phyloP scores from a whole-genome alignment of 2,888 invertebrate species.

The Glyphotaelius pellucidus region DNA sequence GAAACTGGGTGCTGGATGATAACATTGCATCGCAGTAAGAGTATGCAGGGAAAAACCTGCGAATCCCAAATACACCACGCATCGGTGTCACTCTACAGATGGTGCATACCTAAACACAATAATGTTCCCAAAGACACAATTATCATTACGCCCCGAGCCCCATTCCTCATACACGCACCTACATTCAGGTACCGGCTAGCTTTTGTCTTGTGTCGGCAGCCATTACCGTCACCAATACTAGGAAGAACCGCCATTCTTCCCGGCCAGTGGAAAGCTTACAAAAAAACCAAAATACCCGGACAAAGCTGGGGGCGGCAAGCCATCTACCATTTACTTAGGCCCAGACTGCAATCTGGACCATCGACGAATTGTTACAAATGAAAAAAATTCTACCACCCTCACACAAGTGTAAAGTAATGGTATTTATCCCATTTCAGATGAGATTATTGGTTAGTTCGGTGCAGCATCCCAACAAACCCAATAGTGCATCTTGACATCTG shows the following conservation, averaged over 20 bases:
- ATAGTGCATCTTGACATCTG: background rate
- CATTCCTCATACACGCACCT: background rate
- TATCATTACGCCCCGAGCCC: conserved; percentile 2
- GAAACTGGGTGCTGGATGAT: too few species aligned
- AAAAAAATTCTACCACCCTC: background rate
- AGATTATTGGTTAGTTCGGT: background rate
- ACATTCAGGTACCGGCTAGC: background rate
- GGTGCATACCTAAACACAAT: background rate
- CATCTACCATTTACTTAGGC: background rate
- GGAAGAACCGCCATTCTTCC: background rate
- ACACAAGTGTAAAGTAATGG: background rate
- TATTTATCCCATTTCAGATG: background rate
- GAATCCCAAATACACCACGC: background rate
- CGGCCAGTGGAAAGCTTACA: background rate
- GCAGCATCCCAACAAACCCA: background rate
- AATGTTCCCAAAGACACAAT: background rate
- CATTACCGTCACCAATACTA: background rate
- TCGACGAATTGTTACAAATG: background rate
- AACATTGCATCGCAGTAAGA: background rate
- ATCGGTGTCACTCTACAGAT: background rate
- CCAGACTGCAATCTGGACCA: background rate
- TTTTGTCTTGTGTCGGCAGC: background rate
- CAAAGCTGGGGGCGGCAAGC: background rate
- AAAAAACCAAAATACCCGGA: background rate
- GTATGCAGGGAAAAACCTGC: background rate